phyloP scores from a whole-genome alignment of 2,113 vertebrate genomes.

The Brachyistius frenatus region DNA sequence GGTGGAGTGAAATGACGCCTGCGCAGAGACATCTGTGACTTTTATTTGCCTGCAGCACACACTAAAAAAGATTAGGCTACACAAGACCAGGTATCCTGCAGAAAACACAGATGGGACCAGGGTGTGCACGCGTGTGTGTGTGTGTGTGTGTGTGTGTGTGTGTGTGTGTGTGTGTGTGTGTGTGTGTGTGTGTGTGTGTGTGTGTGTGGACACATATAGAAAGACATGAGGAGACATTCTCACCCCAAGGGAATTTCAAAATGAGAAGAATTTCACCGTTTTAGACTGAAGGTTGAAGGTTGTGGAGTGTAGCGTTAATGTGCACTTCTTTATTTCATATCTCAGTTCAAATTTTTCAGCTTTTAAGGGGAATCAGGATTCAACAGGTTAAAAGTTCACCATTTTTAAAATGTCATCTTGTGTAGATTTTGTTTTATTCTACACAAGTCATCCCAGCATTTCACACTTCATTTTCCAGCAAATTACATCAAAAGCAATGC shows the following conservation, averaged over 20 bases:
- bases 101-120: conserved; percentile 59
- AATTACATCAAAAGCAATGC: conserved; percentile 17
- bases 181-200: conserved; percentile 34
- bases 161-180: conserved; percentile 28
- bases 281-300: background rate
- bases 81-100: conserved; percentile 45
- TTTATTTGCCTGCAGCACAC: conserved; percentile 51
- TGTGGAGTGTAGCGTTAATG: background rate
- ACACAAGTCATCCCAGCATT: background rate
- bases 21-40: conserved; percentile 62
- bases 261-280: conserved; percentile 11
- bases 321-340: conserved; percentile 1
- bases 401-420: conserved; percentile 20
- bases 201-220: conserved; percentile 10
- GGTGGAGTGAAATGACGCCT: conserved; percentile 41
- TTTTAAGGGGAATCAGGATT: background rate
- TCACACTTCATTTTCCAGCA: conserved; percentile 21
- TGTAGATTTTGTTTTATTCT: background rate
- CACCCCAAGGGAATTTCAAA: conserved; percentile 15
- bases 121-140: conserved; percentile 1
- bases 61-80: conserved; percentile 57
- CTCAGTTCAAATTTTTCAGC: background rate
- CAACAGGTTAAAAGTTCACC: conserved; percentile 17
- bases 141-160: conserved; percentile 34
- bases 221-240: conserved; percentile 6